A percentile compares a stretch with the other conserved stretches of the same genome.
Conservation (phyloP, 2,888 invertebrate species). For the Acrobasis repandana region DNA sequence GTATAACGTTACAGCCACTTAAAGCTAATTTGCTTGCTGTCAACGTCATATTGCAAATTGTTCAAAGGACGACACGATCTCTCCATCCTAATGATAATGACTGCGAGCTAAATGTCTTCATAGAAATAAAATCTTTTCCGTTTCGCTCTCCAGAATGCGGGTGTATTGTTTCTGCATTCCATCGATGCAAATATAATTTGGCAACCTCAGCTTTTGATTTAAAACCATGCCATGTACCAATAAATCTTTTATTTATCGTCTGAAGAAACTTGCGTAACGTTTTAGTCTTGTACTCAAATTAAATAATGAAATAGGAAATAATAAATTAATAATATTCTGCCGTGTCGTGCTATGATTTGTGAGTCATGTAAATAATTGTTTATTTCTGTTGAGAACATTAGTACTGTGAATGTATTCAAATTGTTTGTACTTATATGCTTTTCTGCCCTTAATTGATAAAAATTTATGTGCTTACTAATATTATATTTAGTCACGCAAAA, state of each 20-base stretch:
- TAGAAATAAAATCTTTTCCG: background rate
- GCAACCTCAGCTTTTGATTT: background rate
- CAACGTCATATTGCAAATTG: background rate
- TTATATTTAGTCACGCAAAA: background rate
- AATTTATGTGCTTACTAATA: background rate
- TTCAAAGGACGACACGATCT: background rate
- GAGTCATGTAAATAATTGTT: background rate
- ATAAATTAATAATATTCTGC: no score
- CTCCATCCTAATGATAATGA: background rate
- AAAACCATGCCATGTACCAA: background rate
- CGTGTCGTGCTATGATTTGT: no score
- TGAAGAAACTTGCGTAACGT: no score
- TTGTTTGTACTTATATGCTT: background rate
- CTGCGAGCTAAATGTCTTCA: background rate
- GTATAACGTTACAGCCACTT: constrained; percentile 15
- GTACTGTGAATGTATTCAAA: background rate
- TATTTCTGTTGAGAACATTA: background rate
- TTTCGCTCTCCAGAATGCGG: background rate
- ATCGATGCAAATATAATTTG: background rate
- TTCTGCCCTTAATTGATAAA: background rate
- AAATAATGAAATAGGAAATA: no score
- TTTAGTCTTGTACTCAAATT: no score
- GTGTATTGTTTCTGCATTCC: background rate
- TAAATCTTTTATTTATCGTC: background rate
- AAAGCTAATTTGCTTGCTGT: constrained; percentile 1